Percentiles rank a stretch among this genome's conserved stretches.
phyloP scores from a whole-genome alignment of 2,888 invertebrate genomes.

The Automeris io region DNA sequence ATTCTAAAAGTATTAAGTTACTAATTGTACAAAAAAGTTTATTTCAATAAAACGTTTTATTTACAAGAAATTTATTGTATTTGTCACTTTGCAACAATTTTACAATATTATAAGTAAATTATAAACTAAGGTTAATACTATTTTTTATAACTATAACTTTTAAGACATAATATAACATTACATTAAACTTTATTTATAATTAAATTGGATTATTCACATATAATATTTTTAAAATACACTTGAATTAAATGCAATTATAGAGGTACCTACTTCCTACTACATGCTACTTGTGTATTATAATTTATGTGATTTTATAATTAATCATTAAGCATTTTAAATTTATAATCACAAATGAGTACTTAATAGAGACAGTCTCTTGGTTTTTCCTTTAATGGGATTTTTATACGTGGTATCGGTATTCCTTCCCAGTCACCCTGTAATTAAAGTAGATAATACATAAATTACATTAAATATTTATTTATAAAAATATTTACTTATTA shows the following conservation, averaged over 20 bases:
- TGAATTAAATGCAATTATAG: too few relatives aligned
- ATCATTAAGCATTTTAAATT: too few relatives aligned
- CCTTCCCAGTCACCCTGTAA: conserved; percentile 78
- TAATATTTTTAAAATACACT: too few relatives aligned
- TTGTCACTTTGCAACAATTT: background rate
- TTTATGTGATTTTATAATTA: too few relatives aligned
- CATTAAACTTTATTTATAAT: background rate
- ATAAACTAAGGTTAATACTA: too few relatives aligned
- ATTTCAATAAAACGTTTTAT: background rate
- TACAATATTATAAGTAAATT: background rate
- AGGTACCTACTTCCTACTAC: too few relatives aligned
- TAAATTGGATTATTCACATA: too few relatives aligned
- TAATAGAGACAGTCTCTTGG: conserved; percentile 42
- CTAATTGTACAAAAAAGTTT: too few relatives aligned
- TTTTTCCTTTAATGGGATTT: conserved; percentile 59
- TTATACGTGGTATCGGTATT: conserved; percentile 67
- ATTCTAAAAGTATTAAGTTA: too few relatives aligned
- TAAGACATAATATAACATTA: background rate
- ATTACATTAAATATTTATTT: background rate
- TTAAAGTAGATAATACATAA: background rate
- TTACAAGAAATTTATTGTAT: conserved; percentile 1
- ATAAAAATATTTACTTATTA: conserved; percentile 8
- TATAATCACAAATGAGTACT: background rate
- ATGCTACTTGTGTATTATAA: too few relatives aligned
- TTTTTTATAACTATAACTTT: too few relatives aligned